A percentile compares a stretch with the other conserved stretches of the same genome.
These are phyloP conservation scores for Lithophane semibrunnea DNA, from an alignment of 2,888 invertebrate genomes.

Conservation along the genomic window DNA sequence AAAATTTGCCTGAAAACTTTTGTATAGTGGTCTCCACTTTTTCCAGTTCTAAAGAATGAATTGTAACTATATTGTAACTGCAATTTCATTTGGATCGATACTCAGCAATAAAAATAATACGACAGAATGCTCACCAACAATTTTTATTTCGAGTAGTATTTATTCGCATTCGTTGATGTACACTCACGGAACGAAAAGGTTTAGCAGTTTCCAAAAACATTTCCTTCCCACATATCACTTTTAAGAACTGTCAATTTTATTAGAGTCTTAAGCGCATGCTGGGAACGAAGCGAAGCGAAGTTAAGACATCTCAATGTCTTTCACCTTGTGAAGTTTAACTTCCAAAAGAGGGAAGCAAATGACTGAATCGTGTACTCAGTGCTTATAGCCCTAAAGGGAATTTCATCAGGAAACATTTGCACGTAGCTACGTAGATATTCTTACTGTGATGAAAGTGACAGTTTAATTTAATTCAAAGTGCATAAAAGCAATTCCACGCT, in stretches of 20 bases:
- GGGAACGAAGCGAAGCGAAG: too few relatives aligned
- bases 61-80: neutral
- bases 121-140: constrained; percentile 1
- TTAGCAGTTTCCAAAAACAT: neutral
- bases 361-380: constrained; percentile 22
- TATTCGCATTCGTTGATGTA: neutral
- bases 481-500: constrained; percentile 25
- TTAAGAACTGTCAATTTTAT: neutral
- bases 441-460: constrained; percentile 11
- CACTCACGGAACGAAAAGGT: neutral
- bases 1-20: neutral
- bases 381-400: constrained; percentile 10
- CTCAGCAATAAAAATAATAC: constrained; percentile 18
- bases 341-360: constrained; percentile 17
- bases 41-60: neutral
- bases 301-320: constrained; percentile 1
- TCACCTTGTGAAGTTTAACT: constrained; percentile 8
- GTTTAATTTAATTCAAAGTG: constrained; percentile 20
- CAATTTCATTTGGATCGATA: constrained; percentile 16
- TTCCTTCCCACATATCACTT: neutral
- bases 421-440: constrained; percentile 26
- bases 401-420: constrained; percentile 29
- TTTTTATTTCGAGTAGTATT: neutral
- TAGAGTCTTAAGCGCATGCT: neutral
- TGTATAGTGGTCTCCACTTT: neutral